Percentiles rank a stretch among this genome's conserved stretches.
Conservation (phyloP, 2,113 vertebrate genomes). For the Calypte anna region DNA sequence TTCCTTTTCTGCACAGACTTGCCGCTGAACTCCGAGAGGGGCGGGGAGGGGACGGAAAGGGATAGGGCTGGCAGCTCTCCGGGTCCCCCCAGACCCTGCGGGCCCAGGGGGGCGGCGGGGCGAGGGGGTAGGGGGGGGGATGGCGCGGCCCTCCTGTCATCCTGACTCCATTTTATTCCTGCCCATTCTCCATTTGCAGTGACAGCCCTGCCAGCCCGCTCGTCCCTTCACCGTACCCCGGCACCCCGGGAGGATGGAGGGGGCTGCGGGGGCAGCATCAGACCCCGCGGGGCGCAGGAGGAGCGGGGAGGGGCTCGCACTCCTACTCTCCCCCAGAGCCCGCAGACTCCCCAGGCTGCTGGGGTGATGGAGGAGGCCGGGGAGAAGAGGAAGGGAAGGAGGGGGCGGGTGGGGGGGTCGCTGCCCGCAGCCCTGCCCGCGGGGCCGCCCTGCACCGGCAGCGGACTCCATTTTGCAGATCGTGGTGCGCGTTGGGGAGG, state of each 20-base stretch:
- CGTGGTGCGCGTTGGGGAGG: background rate
- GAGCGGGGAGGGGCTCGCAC: background rate
- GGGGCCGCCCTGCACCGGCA: conserved; percentile 31
- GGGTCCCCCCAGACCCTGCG: background rate
- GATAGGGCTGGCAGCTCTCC: background rate
- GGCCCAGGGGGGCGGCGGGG: background rate
- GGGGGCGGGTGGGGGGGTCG: background rate
- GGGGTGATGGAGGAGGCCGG: background rate
- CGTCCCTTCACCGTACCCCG: background rate
- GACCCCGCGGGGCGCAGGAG: background rate
- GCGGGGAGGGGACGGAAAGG: background rate
- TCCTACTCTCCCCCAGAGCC: background rate
- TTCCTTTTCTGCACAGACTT: background rate
- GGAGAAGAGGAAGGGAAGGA: too few relatives aligned
- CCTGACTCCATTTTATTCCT: conserved; percentile 57
- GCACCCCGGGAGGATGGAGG: background rate
- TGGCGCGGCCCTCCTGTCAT: conserved; percentile 3
- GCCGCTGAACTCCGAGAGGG: background rate
- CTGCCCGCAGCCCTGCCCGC: background rate
- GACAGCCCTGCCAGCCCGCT: background rate
- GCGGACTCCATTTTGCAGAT: conserved; percentile 70
- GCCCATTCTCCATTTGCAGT: conserved; percentile 51
- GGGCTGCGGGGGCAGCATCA: background rate
- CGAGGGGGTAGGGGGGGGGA: background rate
- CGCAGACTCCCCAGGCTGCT: background rate